Evolutionary conservation across 2,113 vertebrate genomes (phyloP).

Genomic region (Sarotherodon lohbergeri): DNA sequence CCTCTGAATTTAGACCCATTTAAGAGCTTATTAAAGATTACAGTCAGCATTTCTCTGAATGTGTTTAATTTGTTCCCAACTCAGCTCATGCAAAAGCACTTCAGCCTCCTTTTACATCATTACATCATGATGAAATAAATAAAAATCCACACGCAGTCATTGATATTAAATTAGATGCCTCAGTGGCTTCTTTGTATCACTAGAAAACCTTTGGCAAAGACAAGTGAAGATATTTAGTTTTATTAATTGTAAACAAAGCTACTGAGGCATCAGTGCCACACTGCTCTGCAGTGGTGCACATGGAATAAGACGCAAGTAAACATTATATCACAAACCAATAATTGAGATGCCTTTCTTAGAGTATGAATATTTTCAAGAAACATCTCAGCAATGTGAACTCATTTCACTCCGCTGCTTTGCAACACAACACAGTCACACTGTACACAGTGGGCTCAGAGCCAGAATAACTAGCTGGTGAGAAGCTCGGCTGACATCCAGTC

Average conservation of each 20-base stretch:
- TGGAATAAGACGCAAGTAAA: not conserved
- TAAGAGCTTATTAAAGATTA: not conserved
- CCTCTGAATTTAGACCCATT: not conserved
- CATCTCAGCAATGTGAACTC: constrained; percentile 42
- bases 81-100: not conserved
- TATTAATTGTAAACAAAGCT: not conserved
- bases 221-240: not conserved
- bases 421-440: constrained; percentile 41
- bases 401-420: constrained; percentile 28
- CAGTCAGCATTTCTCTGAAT: not conserved
- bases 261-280: not conserved
- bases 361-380: constrained; percentile 16
- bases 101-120: not conserved
- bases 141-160: not conserved
- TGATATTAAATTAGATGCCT: not conserved
- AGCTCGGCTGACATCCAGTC: constrained; percentile 35
- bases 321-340: not conserved
- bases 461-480: constrained; percentile 38
- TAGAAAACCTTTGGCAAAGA: not conserved
- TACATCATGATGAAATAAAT: not conserved
- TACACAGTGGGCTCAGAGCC: constrained; percentile 35
- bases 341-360: not conserved
- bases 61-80: not conserved
- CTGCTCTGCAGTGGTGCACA: not conserved
- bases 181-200: not conserved